Evolutionary conservation across 2,888 invertebrate species (phyloP).

Genomic region (Perdita meconis): DNA sequence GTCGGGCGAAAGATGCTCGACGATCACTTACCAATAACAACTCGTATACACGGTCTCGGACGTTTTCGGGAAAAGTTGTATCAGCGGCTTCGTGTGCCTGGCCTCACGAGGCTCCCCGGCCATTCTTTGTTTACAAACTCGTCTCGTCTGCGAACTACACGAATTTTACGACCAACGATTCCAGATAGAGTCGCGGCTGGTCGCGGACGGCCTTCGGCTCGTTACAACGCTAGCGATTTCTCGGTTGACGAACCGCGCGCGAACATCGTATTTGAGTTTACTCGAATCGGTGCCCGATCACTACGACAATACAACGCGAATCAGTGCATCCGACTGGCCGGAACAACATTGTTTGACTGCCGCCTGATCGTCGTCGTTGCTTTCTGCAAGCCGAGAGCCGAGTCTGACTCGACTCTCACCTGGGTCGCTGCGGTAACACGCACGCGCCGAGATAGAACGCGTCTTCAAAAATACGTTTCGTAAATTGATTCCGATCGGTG

Average conservation of each 20-base stretch:
- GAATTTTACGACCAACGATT: not conserved
- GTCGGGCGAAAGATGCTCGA: not conserved
- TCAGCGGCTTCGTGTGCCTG: slow-evolving; percentile 81
- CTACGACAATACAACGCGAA: slow-evolving; percentile 22
- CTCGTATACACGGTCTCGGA: slow-evolving; percentile 93
- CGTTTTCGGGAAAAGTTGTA: slow-evolving; percentile 89
- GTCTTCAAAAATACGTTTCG: slow-evolving; percentile 20
- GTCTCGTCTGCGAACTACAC: slow-evolving; percentile 5
- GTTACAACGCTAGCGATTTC: slow-evolving; percentile 29
- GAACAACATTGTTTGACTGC: slow-evolving; percentile 67
- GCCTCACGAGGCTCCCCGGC: slow-evolving; percentile 80
- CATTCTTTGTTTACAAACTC: slow-evolving; percentile 78
- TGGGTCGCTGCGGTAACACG: slow-evolving; percentile 40
- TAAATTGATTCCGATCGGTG: slow-evolving; percentile 8
- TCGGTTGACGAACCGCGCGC: slow-evolving; percentile 23
- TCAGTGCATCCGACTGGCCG: slow-evolving; percentile 44
- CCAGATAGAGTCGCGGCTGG: not conserved
- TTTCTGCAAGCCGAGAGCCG: slow-evolving; percentile 34
- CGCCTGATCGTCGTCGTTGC: slow-evolving; percentile 52
- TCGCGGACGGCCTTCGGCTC: not conserved
- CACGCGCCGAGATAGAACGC: slow-evolving; percentile 36
- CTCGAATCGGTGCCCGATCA: slow-evolving; percentile 8
- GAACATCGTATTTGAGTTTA: slow-evolving; percentile 43
- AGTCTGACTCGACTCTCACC: slow-evolving; percentile 36
- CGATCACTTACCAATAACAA: slow-evolving; percentile 91